Base-by-base conservation (phyloP, 2,113 vertebrate species). In the Chamaetylas fuelleborni region DNA sequence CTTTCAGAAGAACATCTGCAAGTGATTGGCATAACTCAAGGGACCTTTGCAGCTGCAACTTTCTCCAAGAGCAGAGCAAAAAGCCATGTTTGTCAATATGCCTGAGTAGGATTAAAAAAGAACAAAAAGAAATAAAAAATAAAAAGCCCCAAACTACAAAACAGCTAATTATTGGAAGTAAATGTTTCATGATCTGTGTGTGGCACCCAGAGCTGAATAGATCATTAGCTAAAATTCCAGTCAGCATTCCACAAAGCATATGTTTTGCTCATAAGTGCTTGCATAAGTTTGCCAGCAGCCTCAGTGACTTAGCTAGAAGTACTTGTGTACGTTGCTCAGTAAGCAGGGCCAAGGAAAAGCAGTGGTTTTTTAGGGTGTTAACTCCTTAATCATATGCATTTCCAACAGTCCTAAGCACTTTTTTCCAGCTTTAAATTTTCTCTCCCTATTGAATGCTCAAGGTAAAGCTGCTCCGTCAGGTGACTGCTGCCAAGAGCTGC, bases 21-120 rank as follows among this genome's bases (percentile, higher is more conserved):
- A 93, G 38, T 89, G 81, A 92, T 47, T 95, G 85, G 17, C 60
- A 34, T 77, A 72, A 85, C 64, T 95, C 89, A 92, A 65, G 89
- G 26, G 93, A 96, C 82, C 86, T 96, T 95, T 89, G 82, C 92
- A 95, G 92, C 94, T 94, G 88, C 86, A 80, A 48, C 85, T 50
- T 91, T 65, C 70, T 78, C 57, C n/a, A 69, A 12, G 67, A 86
- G 73, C 8, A 61, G 81, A 82, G 54, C 81, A 87, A 71, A 93
- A 95, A 73, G 47, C 54, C 74, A 58, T 80, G 93, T 91, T 94
- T 95, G 87, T 95, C 95, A 92, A 91, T 92, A 97, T 72, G 86
- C 78, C 57, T 50, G 69, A 91, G 86, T 45, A 81, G 58, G 91
- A 95, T 92, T 96, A 36, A 92, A 88, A 91, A 85, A 83, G 64